Evolutionary conservation across 2,113 vertebrate genomes (phyloP), one percentile per base, ranked within the genome.

Genomic region (Chloebia gouldiae): DNA sequence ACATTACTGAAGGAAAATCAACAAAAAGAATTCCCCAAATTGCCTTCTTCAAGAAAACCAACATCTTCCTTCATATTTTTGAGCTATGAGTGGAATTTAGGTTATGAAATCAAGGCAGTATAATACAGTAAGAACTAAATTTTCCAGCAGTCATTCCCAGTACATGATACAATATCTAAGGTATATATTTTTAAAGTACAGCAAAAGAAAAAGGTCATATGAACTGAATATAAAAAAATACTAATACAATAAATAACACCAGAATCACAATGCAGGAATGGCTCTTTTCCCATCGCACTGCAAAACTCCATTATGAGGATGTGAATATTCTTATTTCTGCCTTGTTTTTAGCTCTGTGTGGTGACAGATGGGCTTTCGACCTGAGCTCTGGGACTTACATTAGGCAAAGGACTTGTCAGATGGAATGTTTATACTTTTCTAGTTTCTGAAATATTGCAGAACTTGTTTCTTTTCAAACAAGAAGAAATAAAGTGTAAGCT

Each of bases 171-270:
- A 79, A 92, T 92, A 93, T 87, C 18, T 66, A n/a, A 76, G 7
- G 18, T 30, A 68, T 25, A 28, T 25, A 10, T 47, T 51, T 72
- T 72, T 71, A 44, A 83, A 44, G 25, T 27, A 22, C 23, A 45
- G 27, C 3, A 78, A 80, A 83, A 76, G 19, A 60, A 47, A 80
- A 82, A 83, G 4, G 1, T 50, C 49, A 18, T 8, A 61, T n/a
- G 75, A 97, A 79, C 77, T 68, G 79, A 96, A 94, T 90, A 83
- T 40, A 75, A 95, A 70, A 70, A 88, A 97, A 81, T 28, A 56
- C 42, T 95, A 84, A 81, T 77, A 80, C 35, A 87, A 87, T 77
- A 97, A 95, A 95, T 87, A 82, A 85, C 57, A 92, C 22, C 54
- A 65, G 71, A 97, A 86, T 49, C 65, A 90, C 64, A 91, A 87